phyloP scores from a whole-genome alignment of 2,113 vertebrate genomes.

The Megatriorchis doriae region DNA sequence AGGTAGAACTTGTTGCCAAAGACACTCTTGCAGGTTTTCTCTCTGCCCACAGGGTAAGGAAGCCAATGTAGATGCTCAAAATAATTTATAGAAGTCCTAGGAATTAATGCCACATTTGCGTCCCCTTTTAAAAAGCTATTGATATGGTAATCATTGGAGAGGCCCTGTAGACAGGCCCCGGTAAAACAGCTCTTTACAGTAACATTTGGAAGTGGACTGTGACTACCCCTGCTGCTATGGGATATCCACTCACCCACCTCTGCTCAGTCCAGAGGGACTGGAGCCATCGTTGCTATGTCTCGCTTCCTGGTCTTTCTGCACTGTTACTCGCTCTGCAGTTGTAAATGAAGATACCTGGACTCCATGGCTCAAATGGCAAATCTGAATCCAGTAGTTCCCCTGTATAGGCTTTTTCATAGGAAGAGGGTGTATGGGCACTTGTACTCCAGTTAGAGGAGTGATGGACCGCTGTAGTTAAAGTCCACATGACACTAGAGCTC shows the following conservation, averaged over 20 bases:
- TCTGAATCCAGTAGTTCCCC: neutral
- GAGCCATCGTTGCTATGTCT: neutral
- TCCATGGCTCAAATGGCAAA: neutral
- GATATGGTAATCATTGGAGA: neutral
- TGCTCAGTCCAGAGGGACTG: neutral
- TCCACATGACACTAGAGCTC: neutral
- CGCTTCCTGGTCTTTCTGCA: neutral
- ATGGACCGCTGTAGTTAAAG: neutral
- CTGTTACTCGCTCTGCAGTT: neutral
- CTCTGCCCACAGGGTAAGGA: neutral
- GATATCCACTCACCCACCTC: neutral
- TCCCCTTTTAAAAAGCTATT: neutral
- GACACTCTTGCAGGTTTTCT: neutral
- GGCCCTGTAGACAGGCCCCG: neutral
- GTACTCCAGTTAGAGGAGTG: neutral
- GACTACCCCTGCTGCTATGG: neutral
- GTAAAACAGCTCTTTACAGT: neutral
- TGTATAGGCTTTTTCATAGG: neutral
- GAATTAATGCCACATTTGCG: neutral
- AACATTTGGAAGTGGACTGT: neutral
- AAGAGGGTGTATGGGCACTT: neutral
- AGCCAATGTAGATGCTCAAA: neutral
- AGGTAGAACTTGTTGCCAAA: neutral
- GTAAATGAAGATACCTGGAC: neutral
- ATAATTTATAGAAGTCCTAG: neutral